Conservation (phyloP, 2,888 invertebrate species). For the Hanleya hanleyi region DNA sequence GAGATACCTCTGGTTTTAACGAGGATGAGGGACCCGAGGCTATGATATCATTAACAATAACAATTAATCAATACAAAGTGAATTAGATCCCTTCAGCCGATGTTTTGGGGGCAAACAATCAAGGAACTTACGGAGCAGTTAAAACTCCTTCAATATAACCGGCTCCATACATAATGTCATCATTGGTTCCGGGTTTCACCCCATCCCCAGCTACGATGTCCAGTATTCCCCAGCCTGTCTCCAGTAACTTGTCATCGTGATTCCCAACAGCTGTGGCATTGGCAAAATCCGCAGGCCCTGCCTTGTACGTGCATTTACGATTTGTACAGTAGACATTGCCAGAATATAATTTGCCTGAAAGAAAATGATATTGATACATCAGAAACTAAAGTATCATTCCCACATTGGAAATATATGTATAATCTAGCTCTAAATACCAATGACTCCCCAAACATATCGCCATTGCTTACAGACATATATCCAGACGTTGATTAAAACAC, state of each 20-base stretch:
- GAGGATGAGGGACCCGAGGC: too few relatives aligned
- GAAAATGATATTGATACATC: background rate
- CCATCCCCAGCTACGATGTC: conserved; percentile 61
- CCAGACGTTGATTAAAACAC: too few relatives aligned
- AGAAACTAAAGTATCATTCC: too few relatives aligned
- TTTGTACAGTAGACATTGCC: conserved; percentile 19
- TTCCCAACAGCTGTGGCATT: conserved; percentile 56
- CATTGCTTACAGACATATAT: too few relatives aligned
- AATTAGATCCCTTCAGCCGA: too few relatives aligned
- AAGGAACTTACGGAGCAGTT: conserved; percentile 58
- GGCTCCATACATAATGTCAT: conserved; percentile 67
- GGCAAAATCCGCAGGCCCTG: background rate
- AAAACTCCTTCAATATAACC: conserved; percentile 65
- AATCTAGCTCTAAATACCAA: too few relatives aligned
- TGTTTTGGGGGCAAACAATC: background rate
- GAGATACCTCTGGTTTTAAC: too few relatives aligned
- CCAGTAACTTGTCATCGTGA: conserved; percentile 59
- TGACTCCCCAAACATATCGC: too few relatives aligned
- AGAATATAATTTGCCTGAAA: background rate
- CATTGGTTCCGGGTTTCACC: conserved; percentile 14
- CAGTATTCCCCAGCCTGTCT: conserved; percentile 68
- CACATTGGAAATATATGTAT: too few relatives aligned
- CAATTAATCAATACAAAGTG: too few relatives aligned
- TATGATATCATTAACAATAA: too few relatives aligned
- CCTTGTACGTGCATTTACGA: conserved; percentile 8